Evolutionary conservation across 2,888 invertebrate species (phyloP).

Genomic region (Salticus scenicus): DNA sequence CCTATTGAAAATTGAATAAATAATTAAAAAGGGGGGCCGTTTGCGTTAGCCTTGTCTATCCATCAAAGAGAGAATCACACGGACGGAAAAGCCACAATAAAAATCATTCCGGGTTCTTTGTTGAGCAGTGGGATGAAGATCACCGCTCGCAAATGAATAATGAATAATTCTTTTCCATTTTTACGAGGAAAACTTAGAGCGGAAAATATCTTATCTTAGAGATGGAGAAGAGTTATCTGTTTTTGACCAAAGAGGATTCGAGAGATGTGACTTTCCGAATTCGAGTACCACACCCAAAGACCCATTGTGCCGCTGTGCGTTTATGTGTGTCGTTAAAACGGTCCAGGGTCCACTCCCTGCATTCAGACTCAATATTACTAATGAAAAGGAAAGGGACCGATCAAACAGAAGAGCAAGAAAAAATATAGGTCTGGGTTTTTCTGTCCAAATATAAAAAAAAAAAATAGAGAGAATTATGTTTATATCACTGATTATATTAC

Average conservation of each 20-base stretch:
- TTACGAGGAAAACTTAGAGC: slow-evolving; percentile 30
- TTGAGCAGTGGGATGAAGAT: slow-evolving; percentile 17
- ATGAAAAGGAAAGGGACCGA: slow-evolving; percentile 52
- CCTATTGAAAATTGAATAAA: slow-evolving; percentile 63
- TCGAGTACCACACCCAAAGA: slow-evolving; percentile 53
- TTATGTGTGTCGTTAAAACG: slow-evolving; percentile 65
- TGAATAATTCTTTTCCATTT: slow-evolving; percentile 62
- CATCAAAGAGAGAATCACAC: slow-evolving; percentile 15
- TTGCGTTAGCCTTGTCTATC: background rate
- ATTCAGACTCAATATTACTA: slow-evolving; percentile 59
- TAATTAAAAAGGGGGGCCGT: slow-evolving; percentile 59
- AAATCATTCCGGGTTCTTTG: slow-evolving; percentile 38
- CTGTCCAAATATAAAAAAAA: background rate
- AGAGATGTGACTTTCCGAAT: slow-evolving; percentile 47
- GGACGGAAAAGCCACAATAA: slow-evolving; percentile 44
- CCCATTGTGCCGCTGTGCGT: slow-evolving; percentile 49
- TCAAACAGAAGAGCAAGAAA: background rate
- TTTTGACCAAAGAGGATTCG: slow-evolving; percentile 44
- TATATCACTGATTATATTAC: background rate
- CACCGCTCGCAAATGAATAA: slow-evolving; percentile 57
- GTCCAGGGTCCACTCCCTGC: slow-evolving; percentile 36
- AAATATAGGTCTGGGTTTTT: slow-evolving; percentile 2
- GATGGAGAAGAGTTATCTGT: slow-evolving; percentile 64
- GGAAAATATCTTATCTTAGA: slow-evolving; percentile 56
- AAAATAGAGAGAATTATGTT: too few relatives aligned